phyloP scores from a whole-genome alignment of 2,113 vertebrate species.

The Zingel zingel region DNA sequence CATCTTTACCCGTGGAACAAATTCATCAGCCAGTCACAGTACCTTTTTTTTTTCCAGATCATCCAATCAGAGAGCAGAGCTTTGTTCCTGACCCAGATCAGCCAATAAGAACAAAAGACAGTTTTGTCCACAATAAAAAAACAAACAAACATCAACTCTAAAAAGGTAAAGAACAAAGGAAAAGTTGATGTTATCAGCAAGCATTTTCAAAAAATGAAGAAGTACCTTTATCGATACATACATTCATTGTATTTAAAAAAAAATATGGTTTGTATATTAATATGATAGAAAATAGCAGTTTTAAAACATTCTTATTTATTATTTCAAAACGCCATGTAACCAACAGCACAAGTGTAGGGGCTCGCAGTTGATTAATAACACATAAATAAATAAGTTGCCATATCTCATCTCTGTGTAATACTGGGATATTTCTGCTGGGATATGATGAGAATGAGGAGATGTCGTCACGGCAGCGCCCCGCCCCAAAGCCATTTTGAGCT shows the following conservation, averaged over 20 bases:
- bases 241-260: background rate
- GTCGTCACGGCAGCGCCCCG: no score
- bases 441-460: no score
- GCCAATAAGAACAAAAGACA: background rate
- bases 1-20: background rate
- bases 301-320: background rate
- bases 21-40: background rate
- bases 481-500: no score
- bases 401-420: background rate
- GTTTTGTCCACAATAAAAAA: background rate
- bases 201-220: background rate
- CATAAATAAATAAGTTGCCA: background rate
- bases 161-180: background rate
- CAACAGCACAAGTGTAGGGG: background rate
- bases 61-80: constrained; percentile 4
- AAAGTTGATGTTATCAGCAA: background rate
- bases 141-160: background rate
- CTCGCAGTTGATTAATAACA: background rate
- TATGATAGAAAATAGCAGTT: background rate
- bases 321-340: background rate
- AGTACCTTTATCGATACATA: no score
- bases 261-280: background rate
- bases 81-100: background rate
- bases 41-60: background rate
- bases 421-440: background rate